Conservation (phyloP, 2,113 vertebrate genomes). For the Heterotis niloticus region DNA sequence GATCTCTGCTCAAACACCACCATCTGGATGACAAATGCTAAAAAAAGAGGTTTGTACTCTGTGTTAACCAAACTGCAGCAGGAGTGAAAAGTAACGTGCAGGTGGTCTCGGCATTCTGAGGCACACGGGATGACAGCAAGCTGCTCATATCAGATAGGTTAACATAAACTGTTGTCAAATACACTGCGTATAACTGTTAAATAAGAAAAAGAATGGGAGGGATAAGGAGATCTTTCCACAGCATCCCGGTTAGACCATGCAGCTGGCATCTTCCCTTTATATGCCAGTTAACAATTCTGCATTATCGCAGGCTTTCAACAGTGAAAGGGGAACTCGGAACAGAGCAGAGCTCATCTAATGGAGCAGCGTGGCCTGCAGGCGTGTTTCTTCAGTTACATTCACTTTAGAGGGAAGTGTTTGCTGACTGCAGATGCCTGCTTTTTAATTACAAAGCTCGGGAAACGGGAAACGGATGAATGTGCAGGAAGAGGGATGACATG, state of each 20-base stretch:
- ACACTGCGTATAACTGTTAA: no score
- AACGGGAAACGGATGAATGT: neutral
- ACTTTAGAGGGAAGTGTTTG: neutral
- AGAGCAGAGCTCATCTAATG: conserved; percentile 6
- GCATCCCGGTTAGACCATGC: neutral
- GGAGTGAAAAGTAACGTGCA: no score
- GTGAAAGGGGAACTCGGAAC: neutral
- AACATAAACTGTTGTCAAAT: no score
- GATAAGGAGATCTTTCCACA: neutral
- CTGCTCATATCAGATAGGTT: no score
- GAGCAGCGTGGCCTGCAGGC: conserved; percentile 5
- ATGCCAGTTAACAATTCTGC: conserved; percentile 15
- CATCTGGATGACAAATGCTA: no score
- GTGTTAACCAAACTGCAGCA: no score
- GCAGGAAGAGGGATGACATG: neutral
- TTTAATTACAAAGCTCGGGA: conserved; percentile 16
- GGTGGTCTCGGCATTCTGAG: no score
- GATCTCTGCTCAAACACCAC: no score
- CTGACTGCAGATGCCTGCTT: neutral
- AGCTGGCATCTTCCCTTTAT: conserved; percentile 1
- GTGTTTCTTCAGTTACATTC: neutral
- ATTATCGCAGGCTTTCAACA: conserved; percentile 9
- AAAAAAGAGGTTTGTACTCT: no score
- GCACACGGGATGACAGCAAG: no score
- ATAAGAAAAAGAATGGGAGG: no score